Evolutionary conservation across 1,140 invertebrate genomes (phyloP).

Genomic region (Ostrea denselamellosa): DNA sequence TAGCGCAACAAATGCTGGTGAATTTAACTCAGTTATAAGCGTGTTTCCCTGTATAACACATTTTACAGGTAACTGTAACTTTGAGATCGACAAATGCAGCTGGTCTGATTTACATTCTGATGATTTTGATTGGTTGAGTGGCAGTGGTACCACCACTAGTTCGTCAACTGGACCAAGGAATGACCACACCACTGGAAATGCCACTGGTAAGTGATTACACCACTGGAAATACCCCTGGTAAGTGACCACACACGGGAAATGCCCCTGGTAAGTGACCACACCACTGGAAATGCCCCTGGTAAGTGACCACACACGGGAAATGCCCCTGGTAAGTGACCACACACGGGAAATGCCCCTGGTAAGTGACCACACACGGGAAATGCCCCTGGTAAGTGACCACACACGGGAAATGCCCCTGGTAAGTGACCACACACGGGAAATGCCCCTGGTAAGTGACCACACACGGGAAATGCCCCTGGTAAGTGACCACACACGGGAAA

Average conservation of each 20-base stretch:
- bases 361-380: slow-evolving; percentile 70
- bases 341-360: slow-evolving; percentile 62
- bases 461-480: slow-evolving; percentile 62
- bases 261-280: slow-evolving; percentile 70
- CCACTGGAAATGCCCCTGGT: slow-evolving; percentile 57
- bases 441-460: slow-evolving; percentile 67
- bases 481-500: slow-evolving; percentile 70
- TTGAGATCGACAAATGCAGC: slow-evolving; percentile 69
- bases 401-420: slow-evolving; percentile 62
- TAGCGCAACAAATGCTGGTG: slow-evolving; percentile 24
- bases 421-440: slow-evolving; percentile 70
- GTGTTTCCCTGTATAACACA: background rate
- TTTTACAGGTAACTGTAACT: slow-evolving; percentile 61
- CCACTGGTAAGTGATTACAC: slow-evolving; percentile 72
- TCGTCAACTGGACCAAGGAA: slow-evolving; percentile 63
- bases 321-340: slow-evolving; percentile 67
- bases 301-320: slow-evolving; percentile 70
- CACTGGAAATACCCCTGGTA: slow-evolving; percentile 53
- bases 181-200: slow-evolving; percentile 68
- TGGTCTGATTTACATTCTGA: slow-evolving; percentile 63
- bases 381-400: slow-evolving; percentile 67
- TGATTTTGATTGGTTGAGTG: slow-evolving; percentile 69
- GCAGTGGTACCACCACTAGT: slow-evolving; percentile 56
- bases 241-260: slow-evolving; percentile 69
- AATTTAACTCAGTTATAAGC: background rate